phyloP scores from a whole-genome alignment of 2,888 invertebrate genomes.

The Thecocarcelia acutangulata region DNA sequence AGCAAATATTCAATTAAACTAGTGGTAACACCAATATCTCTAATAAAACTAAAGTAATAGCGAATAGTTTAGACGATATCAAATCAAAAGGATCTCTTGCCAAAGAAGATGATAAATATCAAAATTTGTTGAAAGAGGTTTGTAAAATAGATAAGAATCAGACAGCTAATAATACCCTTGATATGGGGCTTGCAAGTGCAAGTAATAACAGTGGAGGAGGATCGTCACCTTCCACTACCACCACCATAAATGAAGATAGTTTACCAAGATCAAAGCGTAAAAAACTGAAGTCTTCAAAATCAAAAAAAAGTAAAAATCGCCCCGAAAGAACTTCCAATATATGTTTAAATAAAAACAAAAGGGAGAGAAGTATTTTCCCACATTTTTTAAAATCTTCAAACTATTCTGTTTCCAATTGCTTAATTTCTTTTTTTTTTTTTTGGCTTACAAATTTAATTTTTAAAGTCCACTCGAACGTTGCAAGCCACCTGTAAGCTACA shows the following conservation, averaged over 20 bases:
- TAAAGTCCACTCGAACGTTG: neutral
- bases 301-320: slow-evolving; percentile 36
- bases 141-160: slow-evolving; percentile 33
- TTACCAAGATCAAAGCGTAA: slow-evolving; percentile 35
- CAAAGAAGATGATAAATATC: slow-evolving; percentile 49
- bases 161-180: neutral
- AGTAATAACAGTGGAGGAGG: slow-evolving; percentile 21
- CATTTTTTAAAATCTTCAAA: no score
- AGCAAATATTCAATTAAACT: slow-evolving; percentile 45
- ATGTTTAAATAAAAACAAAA: no score
- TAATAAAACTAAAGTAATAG: slow-evolving; percentile 13
- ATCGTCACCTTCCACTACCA: slow-evolving; percentile 55
- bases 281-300: slow-evolving; percentile 51
- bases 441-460: slow-evolving; percentile 14
- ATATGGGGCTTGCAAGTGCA: neutral
- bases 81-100: slow-evolving; percentile 50
- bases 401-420: slow-evolving; percentile 5
- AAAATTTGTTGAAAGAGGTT: slow-evolving; percentile 36
- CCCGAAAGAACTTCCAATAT: slow-evolving; percentile 44
- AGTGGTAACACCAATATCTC: slow-evolving; percentile 32
- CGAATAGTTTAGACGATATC: slow-evolving; percentile 19
- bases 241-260: slow-evolving; percentile 46
- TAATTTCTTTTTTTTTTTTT: neutral
- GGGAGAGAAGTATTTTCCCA: no score
- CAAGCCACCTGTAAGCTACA: slow-evolving; percentile 27